These are phyloP conservation scores for Hyperoplus lanceolatus DNA, from an alignment of 2,797 vertebrate genomes.

Conservation along the genomic window DNA sequence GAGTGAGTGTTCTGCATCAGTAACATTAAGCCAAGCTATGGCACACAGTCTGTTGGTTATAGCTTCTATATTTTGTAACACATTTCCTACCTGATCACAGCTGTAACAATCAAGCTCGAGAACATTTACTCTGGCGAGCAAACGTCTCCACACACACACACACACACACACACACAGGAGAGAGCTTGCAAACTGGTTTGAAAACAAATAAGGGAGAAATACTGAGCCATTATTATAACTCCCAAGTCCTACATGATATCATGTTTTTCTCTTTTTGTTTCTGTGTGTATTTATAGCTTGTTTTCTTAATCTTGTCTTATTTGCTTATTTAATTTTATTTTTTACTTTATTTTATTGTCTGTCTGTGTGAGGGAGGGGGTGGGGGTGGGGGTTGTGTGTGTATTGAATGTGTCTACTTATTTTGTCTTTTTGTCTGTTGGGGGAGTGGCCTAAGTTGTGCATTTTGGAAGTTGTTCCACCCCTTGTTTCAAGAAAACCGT, in stretches of 20 bases:
- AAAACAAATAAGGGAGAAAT: conserved; percentile 49
- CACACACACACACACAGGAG: neutral
- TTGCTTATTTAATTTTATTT: no score
- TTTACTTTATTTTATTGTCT: no score
- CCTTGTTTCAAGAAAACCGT: no score
- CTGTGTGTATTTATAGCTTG: no score
- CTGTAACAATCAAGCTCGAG: conserved; percentile 2
- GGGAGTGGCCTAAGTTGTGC: no score
- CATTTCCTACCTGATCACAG: conserved; percentile 32
- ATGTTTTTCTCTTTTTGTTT: neutral
- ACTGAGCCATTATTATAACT: conserved; percentile 3
- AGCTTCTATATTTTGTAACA: conserved; percentile 45
- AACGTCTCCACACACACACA: neutral
- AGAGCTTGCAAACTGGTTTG: conserved; percentile 45
- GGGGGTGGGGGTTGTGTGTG: no score
- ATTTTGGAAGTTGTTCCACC: no score
- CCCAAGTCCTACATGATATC: neutral
- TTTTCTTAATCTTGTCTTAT: no score
- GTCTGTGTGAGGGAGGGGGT: no score
- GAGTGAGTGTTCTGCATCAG: conserved; percentile 32
- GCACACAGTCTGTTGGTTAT: conserved; percentile 39
- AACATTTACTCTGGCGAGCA: conserved; percentile 37
- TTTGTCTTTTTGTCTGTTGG: no score
- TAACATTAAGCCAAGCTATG: conserved; percentile 54
- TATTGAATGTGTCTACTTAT: no score